Percentiles rank a stretch among this genome's conserved stretches.
Conservation (phyloP, 2,888 invertebrate species). For the Parochlus steinenii region DNA sequence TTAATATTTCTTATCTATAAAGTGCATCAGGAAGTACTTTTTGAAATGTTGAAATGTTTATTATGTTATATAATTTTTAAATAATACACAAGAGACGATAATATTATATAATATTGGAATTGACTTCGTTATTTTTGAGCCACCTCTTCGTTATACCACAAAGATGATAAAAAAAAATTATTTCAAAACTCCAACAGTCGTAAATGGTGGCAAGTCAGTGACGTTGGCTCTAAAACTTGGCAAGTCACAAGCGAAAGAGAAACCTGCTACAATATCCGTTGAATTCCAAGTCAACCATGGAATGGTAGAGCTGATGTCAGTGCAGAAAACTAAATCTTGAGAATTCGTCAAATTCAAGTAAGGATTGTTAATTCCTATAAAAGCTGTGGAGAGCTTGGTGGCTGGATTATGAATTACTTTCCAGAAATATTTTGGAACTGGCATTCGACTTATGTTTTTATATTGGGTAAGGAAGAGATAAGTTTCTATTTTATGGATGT, state of each 20-base stretch:
- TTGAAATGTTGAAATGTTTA: too few species aligned
- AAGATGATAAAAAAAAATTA: too few species aligned
- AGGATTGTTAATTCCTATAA: slow-evolving; percentile 31
- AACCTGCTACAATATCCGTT: slow-evolving; percentile 18
- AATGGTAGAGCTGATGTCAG: slow-evolving; percentile 20
- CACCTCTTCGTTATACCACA: too few species aligned
- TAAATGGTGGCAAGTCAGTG: too few species aligned
- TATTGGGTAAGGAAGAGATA: slow-evolving; percentile 21
- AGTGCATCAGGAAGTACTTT: too few species aligned
- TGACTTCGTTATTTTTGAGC: too few species aligned
- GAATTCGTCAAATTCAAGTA: slow-evolving; percentile 17
- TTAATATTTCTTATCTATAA: too few species aligned
- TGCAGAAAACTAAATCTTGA: slow-evolving; percentile 20
- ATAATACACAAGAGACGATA: too few species aligned
- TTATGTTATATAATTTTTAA: too few species aligned
- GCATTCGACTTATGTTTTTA: slow-evolving; percentile 18
- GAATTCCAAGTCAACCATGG: slow-evolving; percentile 21
- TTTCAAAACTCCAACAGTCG: too few species aligned
- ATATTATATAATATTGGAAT: too few species aligned
- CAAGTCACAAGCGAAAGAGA: slow-evolving; percentile 26
- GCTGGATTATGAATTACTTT: slow-evolving; percentile 28
- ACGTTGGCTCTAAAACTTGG: slow-evolving; percentile 19
- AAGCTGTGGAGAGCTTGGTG: slow-evolving; percentile 23
- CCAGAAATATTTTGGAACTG: slow-evolving; percentile 28
- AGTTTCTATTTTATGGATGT: slow-evolving; percentile 18